These are phyloP conservation scores for Troilus luridus DNA, from an alignment of 2,888 invertebrate genomes.

Conservation along the genomic window DNA sequence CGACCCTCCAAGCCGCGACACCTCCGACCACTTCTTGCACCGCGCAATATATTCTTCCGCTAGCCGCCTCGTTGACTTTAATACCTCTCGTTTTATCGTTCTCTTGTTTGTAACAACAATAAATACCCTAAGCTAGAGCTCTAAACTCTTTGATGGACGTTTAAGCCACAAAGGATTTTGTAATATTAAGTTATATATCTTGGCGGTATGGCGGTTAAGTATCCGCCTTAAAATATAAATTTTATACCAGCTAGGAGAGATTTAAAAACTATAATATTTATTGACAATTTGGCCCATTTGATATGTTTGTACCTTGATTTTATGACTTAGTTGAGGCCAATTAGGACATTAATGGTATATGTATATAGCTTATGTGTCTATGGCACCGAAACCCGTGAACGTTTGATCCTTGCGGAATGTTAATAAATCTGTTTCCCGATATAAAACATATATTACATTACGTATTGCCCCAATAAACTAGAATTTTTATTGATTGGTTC, in stretches of 20 bases:
- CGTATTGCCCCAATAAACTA: too few species aligned
- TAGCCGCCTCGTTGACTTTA: slow-evolving; percentile 30
- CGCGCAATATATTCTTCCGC: slow-evolving; percentile 16
- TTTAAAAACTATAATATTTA: slow-evolving; percentile 37
- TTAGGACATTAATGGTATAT: slow-evolving; percentile 4
- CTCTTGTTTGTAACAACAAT: slow-evolving; percentile 43
- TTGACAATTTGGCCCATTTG: not conserved
- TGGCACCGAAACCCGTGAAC: not conserved
- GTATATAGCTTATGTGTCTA: not conserved
- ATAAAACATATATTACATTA: not conserved
- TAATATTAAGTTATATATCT: slow-evolving; percentile 43
- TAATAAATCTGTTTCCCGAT: not conserved
- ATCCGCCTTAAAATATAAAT: slow-evolving; percentile 44
- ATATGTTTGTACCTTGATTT: not conserved
- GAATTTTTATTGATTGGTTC: too few species aligned
- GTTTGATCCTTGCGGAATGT: not conserved
- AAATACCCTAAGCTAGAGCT: slow-evolving; percentile 37
- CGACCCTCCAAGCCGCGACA: not conserved
- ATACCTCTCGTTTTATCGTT: slow-evolving; percentile 35
- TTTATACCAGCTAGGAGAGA: not conserved
- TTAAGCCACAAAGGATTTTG: slow-evolving; percentile 27
- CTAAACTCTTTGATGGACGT: slow-evolving; percentile 43
- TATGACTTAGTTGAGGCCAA: not conserved
- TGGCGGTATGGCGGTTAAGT: not conserved
- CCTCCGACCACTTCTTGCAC: slow-evolving; percentile 26